Percentiles rank a stretch among this genome's conserved stretches.
Evolutionary conservation across 1,140 invertebrate genomes (phyloP).

Genomic region (Apis laboriosa): DNA sequence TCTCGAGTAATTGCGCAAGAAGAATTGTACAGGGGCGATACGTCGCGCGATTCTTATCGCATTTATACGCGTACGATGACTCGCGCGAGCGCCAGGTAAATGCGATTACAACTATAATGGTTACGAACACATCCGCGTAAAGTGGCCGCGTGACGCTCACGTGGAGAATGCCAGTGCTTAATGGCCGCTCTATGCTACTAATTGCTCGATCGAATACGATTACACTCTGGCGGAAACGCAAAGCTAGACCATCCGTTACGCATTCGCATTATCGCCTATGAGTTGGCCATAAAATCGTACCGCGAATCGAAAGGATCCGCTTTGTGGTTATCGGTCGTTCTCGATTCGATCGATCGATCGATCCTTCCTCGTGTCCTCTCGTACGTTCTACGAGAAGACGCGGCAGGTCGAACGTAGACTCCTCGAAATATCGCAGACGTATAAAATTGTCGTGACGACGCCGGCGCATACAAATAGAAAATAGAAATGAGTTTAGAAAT

Average conservation of each 20-base stretch:
- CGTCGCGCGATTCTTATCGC: slow-evolving; percentile 6
- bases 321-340: not conserved
- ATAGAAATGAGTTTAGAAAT: slow-evolving; percentile 79
- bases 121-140: slow-evolving; percentile 5
- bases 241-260: slow-evolving; percentile 16
- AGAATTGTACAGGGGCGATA: slow-evolving; percentile 8
- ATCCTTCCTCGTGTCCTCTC: not conserved
- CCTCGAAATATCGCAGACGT: slow-evolving; percentile 79
- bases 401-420: slow-evolving; percentile 18
- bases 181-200: slow-evolving; percentile 57
- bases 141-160: slow-evolving; percentile 38
- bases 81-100: slow-evolving; percentile 19
- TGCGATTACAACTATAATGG: slow-evolving; percentile 40
- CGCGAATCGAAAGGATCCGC: not conserved
- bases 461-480: slow-evolving; percentile 77
- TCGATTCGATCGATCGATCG: not conserved
- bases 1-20: not conserved
- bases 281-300: not conserved
- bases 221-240: slow-evolving; percentile 43
- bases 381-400: no score
- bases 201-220: slow-evolving; percentile 64
- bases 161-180: slow-evolving; percentile 48
- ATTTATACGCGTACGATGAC: slow-evolving; percentile 5
- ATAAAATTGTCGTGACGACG: slow-evolving; percentile 77
- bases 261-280: slow-evolving; percentile 10